These are phyloP conservation scores for Leptoclinus maculatus DNA, from an alignment of 2,797 vertebrate genomes.

Conservation along the genomic window DNA sequence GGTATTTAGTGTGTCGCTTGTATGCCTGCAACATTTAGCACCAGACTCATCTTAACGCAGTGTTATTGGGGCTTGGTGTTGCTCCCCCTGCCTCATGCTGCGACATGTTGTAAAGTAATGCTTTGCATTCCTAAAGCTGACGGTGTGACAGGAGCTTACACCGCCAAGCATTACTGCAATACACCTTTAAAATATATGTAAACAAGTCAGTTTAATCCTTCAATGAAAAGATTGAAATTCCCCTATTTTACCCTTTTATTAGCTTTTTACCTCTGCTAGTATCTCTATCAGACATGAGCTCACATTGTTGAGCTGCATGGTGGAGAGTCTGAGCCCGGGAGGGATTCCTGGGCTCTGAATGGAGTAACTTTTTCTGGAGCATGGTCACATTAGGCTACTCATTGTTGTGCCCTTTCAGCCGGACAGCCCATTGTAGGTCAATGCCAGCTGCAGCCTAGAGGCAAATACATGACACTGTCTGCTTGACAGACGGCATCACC, in stretches of 20 bases:
- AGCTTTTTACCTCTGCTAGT: not conserved
- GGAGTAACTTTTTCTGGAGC: constrained; percentile 6
- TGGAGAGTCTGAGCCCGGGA: not conserved
- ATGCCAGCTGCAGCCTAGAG: constrained; percentile 51
- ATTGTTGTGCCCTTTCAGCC: constrained; percentile 46
- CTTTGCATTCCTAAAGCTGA: constrained; percentile 60
- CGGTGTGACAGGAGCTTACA: constrained; percentile 1
- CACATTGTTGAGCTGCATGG: not conserved
- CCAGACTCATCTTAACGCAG: not conserved
- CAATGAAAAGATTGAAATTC: not conserved
- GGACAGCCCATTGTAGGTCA: constrained; percentile 63
- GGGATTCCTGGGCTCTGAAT: constrained; percentile 23
- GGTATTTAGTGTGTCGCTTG: not conserved
- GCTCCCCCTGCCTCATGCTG: constrained; percentile 42
- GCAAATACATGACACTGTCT: constrained; percentile 40
- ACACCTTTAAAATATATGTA: not conserved
- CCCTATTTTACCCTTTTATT: not conserved
- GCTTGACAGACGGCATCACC: constrained; percentile 39
- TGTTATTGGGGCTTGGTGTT: not conserved
- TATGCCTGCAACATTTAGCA: not conserved
- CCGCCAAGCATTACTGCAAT: not conserved
- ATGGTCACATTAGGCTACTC: constrained; percentile 48
- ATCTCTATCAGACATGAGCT: not conserved
- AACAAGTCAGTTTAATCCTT: not conserved
- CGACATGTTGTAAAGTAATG: constrained; percentile 55